These are phyloP conservation scores for Epiblema foenella DNA, from an alignment of 2,888 invertebrate species.

Conservation along the genomic window DNA sequence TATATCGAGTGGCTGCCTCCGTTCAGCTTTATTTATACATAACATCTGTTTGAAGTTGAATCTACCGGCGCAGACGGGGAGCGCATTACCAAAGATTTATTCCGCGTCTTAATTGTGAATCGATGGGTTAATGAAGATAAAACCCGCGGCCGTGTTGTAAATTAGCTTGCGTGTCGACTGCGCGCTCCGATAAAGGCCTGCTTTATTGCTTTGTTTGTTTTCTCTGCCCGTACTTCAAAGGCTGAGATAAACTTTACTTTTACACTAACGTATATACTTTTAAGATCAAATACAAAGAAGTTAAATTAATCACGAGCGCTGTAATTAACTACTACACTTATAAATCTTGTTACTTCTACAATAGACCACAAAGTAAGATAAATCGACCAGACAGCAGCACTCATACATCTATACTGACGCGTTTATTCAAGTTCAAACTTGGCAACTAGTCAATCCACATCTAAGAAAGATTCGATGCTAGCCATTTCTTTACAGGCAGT, in stretches of 20 bases:
- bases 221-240: constrained; percentile 83
- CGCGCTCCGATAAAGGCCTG: constrained; percentile 82
- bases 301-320: constrained; percentile 73
- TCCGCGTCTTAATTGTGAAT: constrained; percentile 85
- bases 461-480: constrained; percentile 41
- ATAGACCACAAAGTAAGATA: constrained; percentile 81
- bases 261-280: constrained; percentile 80
- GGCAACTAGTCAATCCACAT: constrained; percentile 53
- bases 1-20: constrained; percentile 85
- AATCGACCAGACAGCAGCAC: constrained; percentile 76
- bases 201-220: constrained; percentile 85
- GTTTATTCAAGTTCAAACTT: constrained; percentile 56
- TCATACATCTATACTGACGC: constrained; percentile 78
- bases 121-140: constrained; percentile 86
- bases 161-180: constrained; percentile 85
- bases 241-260: constrained; percentile 81
- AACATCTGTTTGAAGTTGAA: constrained; percentile 85
- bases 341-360: constrained; percentile 80
- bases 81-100: constrained; percentile 84
- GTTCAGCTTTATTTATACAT: constrained; percentile 84
- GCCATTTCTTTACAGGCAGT: constrained; percentile 49
- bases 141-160: constrained; percentile 84
- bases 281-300: constrained; percentile 58
- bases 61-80: constrained; percentile 83
- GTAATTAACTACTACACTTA: constrained; percentile 80